phyloP scores from a whole-genome alignment of 2,113 vertebrate genomes.

The Elgaria multicarinata region DNA sequence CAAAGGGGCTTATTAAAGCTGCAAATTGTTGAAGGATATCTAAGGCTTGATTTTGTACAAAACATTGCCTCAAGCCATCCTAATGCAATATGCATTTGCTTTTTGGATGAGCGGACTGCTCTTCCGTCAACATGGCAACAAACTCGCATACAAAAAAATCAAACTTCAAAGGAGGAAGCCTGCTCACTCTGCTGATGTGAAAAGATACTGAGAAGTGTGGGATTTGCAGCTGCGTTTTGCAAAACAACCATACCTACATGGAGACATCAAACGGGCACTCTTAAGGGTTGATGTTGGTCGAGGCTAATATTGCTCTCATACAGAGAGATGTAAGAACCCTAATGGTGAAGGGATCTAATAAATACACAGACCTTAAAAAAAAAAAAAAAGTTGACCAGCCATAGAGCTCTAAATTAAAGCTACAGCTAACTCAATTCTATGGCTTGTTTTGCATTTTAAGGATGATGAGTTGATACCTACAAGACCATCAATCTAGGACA shows the following conservation, averaged over 20 bases:
- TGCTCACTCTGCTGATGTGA: constrained; percentile 41
- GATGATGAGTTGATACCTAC: not conserved
- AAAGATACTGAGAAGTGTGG: constrained; percentile 27
- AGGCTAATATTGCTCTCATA: constrained; percentile 23
- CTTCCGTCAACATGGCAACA: constrained; percentile 69
- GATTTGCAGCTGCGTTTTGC: constrained; percentile 22
- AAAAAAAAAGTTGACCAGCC: not conserved
- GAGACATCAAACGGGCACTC: not conserved
- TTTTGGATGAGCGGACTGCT: constrained; percentile 67
- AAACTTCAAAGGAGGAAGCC: constrained; percentile 48
- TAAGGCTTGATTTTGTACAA: constrained; percentile 66
- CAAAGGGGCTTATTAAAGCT: constrained; percentile 61
- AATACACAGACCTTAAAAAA: not conserved
- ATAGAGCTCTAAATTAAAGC: not conserved
- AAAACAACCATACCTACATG: constrained; percentile 45
- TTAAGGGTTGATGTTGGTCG: constrained; percentile 26
- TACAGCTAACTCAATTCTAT: not conserved
- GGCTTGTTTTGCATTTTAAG: not conserved
- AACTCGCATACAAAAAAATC: constrained; percentile 43
- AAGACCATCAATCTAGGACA: not conserved
- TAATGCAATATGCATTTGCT: constrained; percentile 74
- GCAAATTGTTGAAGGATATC: constrained; percentile 64
- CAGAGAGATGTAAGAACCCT: not conserved
- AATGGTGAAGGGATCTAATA: constrained; percentile 31
- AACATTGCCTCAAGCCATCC: constrained; percentile 69